Percentiles rank a stretch among this genome's conserved stretches.
Conservation (phyloP, 1,140 invertebrate species). For the Drosophila lacertosa region DNA sequence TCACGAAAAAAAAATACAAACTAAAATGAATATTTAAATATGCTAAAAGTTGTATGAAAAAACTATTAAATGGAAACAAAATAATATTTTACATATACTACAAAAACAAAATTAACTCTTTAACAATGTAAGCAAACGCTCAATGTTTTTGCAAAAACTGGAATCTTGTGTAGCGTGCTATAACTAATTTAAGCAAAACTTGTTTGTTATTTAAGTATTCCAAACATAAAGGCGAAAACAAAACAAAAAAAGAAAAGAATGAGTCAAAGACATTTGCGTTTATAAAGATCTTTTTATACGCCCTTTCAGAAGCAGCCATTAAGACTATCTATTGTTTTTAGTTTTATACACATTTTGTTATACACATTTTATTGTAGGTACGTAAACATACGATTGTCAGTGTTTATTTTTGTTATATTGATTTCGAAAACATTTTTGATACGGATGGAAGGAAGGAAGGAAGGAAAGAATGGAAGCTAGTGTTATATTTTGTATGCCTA, state of each 20-base stretch:
- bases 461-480: no score
- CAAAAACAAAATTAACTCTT: constrained; percentile 34
- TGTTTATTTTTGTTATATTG: constrained; percentile 18
- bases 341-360: constrained; percentile 64
- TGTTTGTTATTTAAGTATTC: constrained; percentile 62
- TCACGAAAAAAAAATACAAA: constrained; percentile 27
- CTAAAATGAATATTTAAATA: constrained; percentile 54
- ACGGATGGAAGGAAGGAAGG: no score
- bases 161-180: constrained; percentile 72
- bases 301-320: constrained; percentile 25
- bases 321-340: constrained; percentile 45
- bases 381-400: constrained; percentile 3
- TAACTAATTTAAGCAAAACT: constrained; percentile 56
- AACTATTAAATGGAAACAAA: constrained; percentile 69
- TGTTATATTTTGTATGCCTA: constrained; percentile 64
- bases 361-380: constrained; percentile 13
- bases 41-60: constrained; percentile 61
- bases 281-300: constrained; percentile 39
- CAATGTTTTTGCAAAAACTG: constrained; percentile 72
- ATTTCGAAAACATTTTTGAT: constrained; percentile 21
- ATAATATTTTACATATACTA: constrained; percentile 65
- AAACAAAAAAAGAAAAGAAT: constrained; percentile 17
- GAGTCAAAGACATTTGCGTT: constrained; percentile 76
- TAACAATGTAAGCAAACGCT: constrained; percentile 60
- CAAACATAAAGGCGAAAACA: constrained; percentile 21